Base-by-base conservation (phyloP, 2,113 vertebrate species). In the Trogon surrucura region DNA sequence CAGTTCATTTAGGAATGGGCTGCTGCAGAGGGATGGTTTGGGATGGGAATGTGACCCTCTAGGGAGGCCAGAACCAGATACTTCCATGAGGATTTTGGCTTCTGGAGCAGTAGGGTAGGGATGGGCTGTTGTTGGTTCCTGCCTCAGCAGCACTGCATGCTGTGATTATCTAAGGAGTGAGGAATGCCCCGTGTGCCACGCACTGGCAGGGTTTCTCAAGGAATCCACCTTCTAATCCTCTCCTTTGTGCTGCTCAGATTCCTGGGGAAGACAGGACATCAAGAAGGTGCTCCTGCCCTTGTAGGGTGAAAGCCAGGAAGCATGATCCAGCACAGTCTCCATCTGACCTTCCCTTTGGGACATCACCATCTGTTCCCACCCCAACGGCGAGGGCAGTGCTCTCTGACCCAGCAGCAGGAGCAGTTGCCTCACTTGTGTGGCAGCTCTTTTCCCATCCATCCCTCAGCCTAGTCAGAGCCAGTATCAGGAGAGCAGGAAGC, bases 381-480 rank as follows among this genome's bases (percentile, higher is more conserved):
- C 44, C 47, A 54, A 9, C 71, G 64, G 81, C 13, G 3, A 91
- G 44, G 54, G 74, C 54, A 27, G 16, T 15, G 54, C 21, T 91
- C 81, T 86, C 50, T 75, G 91, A 69, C 66, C 86, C 86, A 38
- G 18, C 69, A 34, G 51, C 12, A 74, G 80, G 69, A 94, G 77
- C 92, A 75, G 77, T 84, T 94, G 60, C 85, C 73, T 96, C 88
- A 47, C 53, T 72, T 81, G 48, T 54, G 0, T 69, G 82, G 54
- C 83, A 93, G 77, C 72, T 77, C 69, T 64, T 90, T 95, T 81
- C 94, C 92, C 88, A 83, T 69, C 64, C 89, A 65, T 85, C 88
- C 64, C 89, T 89, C 85, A 96, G 86, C 69, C 77, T 64, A 32
- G 29, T 71, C 75, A 87, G 73, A 94, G 85, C 88, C 85, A 80